These are phyloP conservation scores for Globodera rostochiensis DNA, from an alignment of 1,140 invertebrate species.

Conservation along the genomic window DNA sequence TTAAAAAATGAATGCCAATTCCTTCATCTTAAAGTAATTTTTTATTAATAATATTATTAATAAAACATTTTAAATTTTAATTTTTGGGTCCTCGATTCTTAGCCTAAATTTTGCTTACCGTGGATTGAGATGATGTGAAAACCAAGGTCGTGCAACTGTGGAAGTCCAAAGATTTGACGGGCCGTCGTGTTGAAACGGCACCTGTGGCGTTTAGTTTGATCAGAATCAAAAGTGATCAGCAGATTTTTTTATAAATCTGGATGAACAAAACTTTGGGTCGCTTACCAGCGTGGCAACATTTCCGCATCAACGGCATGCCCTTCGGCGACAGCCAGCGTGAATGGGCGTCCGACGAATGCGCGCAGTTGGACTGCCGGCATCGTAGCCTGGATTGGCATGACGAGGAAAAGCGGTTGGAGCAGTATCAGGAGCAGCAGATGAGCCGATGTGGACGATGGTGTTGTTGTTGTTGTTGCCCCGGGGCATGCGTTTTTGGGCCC, in stretches of 20 bases:
- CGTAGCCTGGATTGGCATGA: not conserved
- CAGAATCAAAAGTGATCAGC: not conserved
- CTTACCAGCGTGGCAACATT: constrained; percentile 1
- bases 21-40: too few relatives aligned
- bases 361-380: constrained; percentile 1
- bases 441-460: not conserved
- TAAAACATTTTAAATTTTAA: too few relatives aligned
- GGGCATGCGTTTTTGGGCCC: not conserved
- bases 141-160: constrained; percentile 30
- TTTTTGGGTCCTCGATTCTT: too few relatives aligned
- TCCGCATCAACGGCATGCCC: constrained; percentile 23
- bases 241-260: too few relatives aligned
- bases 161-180: constrained; percentile 28
- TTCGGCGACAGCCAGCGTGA: constrained; percentile 19
- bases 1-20: not conserved
- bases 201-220: not conserved
- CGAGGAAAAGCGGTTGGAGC: not conserved
- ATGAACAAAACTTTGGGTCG: not conserved
- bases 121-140: constrained; percentile 20
- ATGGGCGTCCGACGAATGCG: constrained; percentile 8
- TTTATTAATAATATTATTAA: too few relatives aligned
- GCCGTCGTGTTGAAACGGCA: constrained; percentile 17
- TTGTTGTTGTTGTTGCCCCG: not conserved
- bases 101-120: not conserved
- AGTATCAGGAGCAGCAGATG: constrained; percentile 5